Evolutionary conservation across 2,797 vertebrate species (phyloP), one percentile per base, ranked within the genome.

Genomic region (Falco biarmicus): DNA sequence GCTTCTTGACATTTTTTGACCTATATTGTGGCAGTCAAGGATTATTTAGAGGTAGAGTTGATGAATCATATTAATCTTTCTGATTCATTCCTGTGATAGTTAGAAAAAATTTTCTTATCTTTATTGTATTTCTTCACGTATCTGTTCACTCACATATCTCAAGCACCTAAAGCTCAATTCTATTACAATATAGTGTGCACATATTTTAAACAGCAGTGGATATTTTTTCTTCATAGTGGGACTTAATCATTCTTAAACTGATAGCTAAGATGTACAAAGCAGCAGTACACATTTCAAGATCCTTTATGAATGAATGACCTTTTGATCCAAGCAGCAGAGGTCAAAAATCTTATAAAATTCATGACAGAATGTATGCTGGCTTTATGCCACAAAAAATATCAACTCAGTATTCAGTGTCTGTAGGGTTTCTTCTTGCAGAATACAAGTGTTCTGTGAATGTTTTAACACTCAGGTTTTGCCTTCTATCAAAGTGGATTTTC

Each of bases 41-140:
- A 92, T 97, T 94, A 50, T 68, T 57, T 74, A 65, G 75, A 88
- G 56, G 48, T 71, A 87, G 70, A 94, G 37, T 50, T 89, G 74
- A 53, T 91, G 73, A 97, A 89, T 93, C 51, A 5, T 90, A 60
- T 81, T 96, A 87, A 87, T 95, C 76, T 87, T 85, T 88, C 68
- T 83, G 89, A 95, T 94, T 96, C 68, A 85, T 82, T 96, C 60
- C 48, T 95, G 19, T 89, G 47, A 64, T 88, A 82, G 79, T 82
- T 15, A 22, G 69, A 96, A 96, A 95, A 68, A 94, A n/a, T 95
- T 96, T 92, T 78, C 74, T 93, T 97, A 94, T 96, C 95, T 97
- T 95, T 95, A 95, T 89, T 96, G 69, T 89, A 92, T 95, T 94
- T 97, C 64, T 84, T 80, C 66, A 48, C 31, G 53, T 41, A 66